Percentiles rank a stretch among this genome's conserved stretches.
Evolutionary conservation across 2,797 vertebrate genomes (phyloP).

Genomic region (Aphelocoma californica): DNA sequence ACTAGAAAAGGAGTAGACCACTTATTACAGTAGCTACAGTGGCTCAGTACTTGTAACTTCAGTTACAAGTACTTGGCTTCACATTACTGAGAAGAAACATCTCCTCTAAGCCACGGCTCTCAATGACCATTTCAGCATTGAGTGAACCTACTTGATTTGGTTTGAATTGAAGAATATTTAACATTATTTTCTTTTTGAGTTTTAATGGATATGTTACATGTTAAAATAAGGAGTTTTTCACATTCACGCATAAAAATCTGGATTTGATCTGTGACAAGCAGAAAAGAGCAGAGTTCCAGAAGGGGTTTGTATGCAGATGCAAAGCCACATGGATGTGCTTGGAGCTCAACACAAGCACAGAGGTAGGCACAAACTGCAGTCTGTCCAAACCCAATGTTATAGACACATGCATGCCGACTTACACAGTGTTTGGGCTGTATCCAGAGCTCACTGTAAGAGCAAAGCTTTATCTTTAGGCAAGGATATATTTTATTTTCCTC

Average conservation of each 20-base stretch:
- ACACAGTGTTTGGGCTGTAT: neutral
- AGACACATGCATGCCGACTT: accelerated
- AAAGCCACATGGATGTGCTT: neutral
- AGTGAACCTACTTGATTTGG: neutral
- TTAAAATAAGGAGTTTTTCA: neutral
- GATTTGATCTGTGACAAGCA: neutral
- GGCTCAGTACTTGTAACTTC: neutral
- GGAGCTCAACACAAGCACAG: neutral
- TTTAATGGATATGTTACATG: neutral
- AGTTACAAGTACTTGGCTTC: too few relatives aligned
- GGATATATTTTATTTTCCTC: neutral
- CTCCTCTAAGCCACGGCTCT: neutral
- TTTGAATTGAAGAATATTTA: neutral
- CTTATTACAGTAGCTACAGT: neutral
- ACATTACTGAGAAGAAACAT: neutral
- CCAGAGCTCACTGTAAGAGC: neutral
- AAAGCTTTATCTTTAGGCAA: neutral
- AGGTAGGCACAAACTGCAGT: neutral
- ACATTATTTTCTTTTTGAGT: neutral
- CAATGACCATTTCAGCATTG: neutral
- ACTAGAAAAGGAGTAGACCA: neutral
- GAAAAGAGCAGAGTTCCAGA: neutral
- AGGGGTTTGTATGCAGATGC: neutral
- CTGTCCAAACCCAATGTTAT: neutral
- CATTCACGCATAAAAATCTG: neutral